phyloP scores from a whole-genome alignment of 2,888 invertebrate genomes.

The Conops quadrifasciatus region DNA sequence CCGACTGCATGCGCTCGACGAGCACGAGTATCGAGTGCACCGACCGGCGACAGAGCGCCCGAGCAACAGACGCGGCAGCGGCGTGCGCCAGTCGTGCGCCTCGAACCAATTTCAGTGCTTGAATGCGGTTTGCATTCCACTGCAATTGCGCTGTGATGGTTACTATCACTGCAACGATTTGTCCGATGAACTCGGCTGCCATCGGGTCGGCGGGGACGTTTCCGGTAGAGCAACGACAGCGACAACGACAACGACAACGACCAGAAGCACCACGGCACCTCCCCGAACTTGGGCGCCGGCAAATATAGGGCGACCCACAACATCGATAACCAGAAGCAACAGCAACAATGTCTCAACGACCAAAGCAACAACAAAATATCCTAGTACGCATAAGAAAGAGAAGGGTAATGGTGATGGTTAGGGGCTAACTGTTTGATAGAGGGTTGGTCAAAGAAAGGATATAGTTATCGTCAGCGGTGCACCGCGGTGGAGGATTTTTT shows the following conservation, averaged over 20 bases:
- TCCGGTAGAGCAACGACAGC: neutral
- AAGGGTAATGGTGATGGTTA: neutral
- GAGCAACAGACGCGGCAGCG: constrained; percentile 36
- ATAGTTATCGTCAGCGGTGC: too few species aligned
- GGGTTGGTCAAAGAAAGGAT: neutral
- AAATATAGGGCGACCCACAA: constrained; percentile 43
- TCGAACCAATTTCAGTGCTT: constrained; percentile 69
- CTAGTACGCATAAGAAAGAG: constrained; percentile 20
- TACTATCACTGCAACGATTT: constrained; percentile 70
- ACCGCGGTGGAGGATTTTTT: too few species aligned
- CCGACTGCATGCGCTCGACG: constrained; percentile 46
- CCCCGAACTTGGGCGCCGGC: constrained; percentile 37
- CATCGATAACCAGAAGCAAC: constrained; percentile 17
- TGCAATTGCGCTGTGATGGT: constrained; percentile 68
- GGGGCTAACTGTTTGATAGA: neutral
- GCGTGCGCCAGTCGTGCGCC: constrained; percentile 61
- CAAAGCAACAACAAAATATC: constrained; percentile 37
- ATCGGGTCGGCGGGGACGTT: constrained; percentile 39
- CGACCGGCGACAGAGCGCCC: constrained; percentile 42
- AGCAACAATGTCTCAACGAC: neutral
- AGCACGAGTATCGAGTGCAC: constrained; percentile 47
- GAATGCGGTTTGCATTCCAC: constrained; percentile 70
- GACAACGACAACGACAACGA: constrained; percentile 41
- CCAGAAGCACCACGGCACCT: neutral
- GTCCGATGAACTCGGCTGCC: constrained; percentile 69